Conservation (phyloP, 2,888 invertebrate genomes). For the Heliconius aoede region DNA sequence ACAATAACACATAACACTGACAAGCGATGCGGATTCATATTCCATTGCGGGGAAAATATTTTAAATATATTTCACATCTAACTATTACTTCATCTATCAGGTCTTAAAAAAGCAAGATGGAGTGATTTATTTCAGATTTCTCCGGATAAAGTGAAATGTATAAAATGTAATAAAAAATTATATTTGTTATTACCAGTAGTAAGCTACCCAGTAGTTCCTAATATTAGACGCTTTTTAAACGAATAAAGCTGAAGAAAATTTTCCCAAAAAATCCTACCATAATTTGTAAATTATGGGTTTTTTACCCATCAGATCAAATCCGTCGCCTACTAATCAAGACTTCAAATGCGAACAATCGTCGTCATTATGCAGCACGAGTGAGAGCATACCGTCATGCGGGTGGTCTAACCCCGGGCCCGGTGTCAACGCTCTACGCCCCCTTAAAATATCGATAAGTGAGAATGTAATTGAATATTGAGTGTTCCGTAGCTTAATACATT, state of each 20-base stretch:
- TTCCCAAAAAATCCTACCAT: neutral
- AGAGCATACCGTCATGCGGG: conserved; percentile 35
- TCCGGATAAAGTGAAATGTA: neutral
- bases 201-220: too few species aligned
- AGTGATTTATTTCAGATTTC: neutral
- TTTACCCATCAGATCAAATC: conserved; percentile 4
- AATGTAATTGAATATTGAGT: neutral
- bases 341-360: conserved; percentile 30
- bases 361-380: conserved; percentile 28
- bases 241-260: neutral
- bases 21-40: neutral
- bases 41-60: too few species aligned
- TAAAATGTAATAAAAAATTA: neutral
- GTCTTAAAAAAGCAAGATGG: neutral
- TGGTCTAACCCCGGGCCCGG: conserved; percentile 51
- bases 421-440: conserved; percentile 65
- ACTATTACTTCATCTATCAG: too few species aligned
- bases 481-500: conserved; percentile 2
- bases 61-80: too few species aligned
- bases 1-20: neutral
- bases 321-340: conserved; percentile 23
- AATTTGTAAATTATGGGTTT: neutral
- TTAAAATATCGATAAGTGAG: conserved; percentile 27
- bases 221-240: too few species aligned
- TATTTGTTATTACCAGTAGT: too few species aligned